phyloP scores from a whole-genome alignment of 1,140 invertebrate species.

The Drosophila kohkoa region DNA sequence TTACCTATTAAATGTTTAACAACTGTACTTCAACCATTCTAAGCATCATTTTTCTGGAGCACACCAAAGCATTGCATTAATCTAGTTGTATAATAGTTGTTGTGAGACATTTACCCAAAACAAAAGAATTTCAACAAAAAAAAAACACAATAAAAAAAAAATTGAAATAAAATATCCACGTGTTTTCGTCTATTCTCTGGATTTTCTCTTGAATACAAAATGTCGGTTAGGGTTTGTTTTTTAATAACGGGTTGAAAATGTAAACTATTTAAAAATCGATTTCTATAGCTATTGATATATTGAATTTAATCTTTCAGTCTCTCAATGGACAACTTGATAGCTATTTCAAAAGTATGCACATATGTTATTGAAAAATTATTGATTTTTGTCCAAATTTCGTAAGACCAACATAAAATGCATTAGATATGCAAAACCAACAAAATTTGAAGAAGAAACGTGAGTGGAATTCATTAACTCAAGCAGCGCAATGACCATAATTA shows the following conservation, averaged over 20 bases:
- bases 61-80: conserved; percentile 60
- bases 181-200: too few species aligned
- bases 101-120: conserved; percentile 76
- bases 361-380: background rate
- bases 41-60: conserved; percentile 28
- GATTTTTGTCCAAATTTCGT: conserved; percentile 9
- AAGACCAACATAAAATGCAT: conserved; percentile 6
- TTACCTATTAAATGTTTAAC: conserved; percentile 27
- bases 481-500: conserved; percentile 40
- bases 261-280: too few species aligned
- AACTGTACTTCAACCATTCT: conserved; percentile 19
- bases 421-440: conserved; percentile 24
- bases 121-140: conserved; percentile 56
- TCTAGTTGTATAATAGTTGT: conserved; percentile 76
- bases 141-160: conserved; percentile 15
- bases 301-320: too few species aligned
- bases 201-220: too few species aligned
- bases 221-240: too few species aligned
- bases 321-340: too few species aligned
- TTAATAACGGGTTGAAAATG: too few species aligned
- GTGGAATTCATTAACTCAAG: conserved; percentile 3
- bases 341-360: too few species aligned
- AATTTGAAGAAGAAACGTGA: conserved; percentile 38
- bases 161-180: too few species aligned
- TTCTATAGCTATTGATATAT: background rate